A percentile compares a stretch with the other conserved stretches of the same genome.
Evolutionary conservation across 64 coral and sea anemone genomes (phyloP).

Genomic region (Actinia tenebrosa): DNA sequence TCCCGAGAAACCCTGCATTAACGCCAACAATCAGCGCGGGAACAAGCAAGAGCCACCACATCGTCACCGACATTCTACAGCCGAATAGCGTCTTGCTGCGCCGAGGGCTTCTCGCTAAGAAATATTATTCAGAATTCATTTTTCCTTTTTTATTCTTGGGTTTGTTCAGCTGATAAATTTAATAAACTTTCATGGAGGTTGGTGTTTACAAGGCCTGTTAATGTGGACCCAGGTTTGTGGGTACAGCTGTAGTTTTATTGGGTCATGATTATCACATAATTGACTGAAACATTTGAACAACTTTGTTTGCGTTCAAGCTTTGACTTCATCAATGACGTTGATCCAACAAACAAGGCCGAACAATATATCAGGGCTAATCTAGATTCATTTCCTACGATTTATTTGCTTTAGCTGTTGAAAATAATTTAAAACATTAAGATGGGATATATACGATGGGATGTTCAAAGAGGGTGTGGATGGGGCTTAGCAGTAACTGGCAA

Average conservation of each 20-base stretch:
- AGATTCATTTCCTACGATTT: too few relatives aligned
- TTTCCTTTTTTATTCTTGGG: not conserved
- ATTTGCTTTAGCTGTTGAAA: not conserved
- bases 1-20: conserved; percentile 46
- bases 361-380: too few relatives aligned
- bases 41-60: not conserved
- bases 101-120: not conserved
- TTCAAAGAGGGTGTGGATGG: too few relatives aligned
- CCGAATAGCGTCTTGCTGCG: not conserved
- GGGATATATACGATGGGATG: too few relatives aligned
- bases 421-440: too few relatives aligned
- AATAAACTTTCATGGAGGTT: not conserved
- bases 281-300: not conserved
- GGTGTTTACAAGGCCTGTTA: not conserved
- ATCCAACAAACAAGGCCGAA: too few relatives aligned
- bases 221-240: conserved; percentile 7
- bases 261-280: not conserved
- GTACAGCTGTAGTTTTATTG: not conserved
- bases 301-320: not conserved
- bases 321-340: not conserved
- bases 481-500: too few relatives aligned
- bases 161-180: conserved; percentile 3
- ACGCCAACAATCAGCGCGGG: not conserved
- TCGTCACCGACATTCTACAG: not conserved
- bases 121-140: not conserved